A percentile compares a stretch with the other conserved stretches of the same genome.
Conservation (phyloP, 2,113 vertebrate species). For the Cephalopterus ornatus region DNA sequence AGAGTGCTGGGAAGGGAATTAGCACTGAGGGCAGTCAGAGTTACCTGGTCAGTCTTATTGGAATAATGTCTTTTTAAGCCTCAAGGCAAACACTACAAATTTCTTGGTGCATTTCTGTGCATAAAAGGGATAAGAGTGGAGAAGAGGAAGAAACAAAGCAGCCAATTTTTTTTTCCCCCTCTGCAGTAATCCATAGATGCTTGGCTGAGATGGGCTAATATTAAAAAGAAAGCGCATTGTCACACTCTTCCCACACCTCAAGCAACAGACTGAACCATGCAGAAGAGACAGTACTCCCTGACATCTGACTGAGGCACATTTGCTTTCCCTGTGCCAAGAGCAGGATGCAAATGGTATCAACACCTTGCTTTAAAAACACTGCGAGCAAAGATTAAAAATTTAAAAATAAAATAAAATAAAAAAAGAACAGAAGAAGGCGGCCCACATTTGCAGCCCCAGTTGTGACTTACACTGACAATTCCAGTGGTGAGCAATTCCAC, state of each 20-base stretch:
- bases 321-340: conserved; percentile 12
- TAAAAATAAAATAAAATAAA: not conserved
- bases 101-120: not conserved
- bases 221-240: conserved; percentile 61
- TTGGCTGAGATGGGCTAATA: conserved; percentile 65
- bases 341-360: conserved; percentile 24
- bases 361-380: conserved; percentile 30
- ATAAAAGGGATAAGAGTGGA: not conserved
- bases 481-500: not conserved
- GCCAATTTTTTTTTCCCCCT: not conserved
- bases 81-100: not conserved
- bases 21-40: not conserved
- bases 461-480: not conserved
- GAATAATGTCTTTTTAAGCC: not conserved
- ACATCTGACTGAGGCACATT: conserved; percentile 49
- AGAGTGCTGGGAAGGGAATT: not conserved
- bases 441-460: not conserved
- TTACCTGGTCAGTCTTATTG: not conserved
- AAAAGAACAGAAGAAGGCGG: not conserved
- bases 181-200: not conserved
- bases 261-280: conserved; percentile 38
- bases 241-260: conserved; percentile 28
- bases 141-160: not conserved
- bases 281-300: conserved; percentile 28
- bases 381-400: not conserved